Evolutionary conservation across 1,140 invertebrate species (phyloP).

Genomic region (Bactericera cockerelli): DNA sequence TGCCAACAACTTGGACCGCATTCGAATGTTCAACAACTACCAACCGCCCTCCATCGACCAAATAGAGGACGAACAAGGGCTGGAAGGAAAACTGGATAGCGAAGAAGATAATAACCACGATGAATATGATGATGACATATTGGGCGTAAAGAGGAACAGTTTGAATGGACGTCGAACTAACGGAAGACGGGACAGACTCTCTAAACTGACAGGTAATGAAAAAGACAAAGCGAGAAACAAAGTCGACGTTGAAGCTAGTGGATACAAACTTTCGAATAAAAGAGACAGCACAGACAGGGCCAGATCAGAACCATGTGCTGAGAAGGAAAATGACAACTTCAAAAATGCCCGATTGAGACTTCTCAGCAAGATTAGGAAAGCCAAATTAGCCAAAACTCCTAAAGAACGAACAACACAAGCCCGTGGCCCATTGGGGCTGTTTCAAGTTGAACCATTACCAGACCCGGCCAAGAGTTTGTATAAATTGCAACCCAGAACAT

Average conservation of each 20-base stretch:
- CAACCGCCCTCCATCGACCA: neutral
- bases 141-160: neutral
- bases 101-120: neutral
- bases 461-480: neutral
- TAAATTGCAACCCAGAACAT: neutral
- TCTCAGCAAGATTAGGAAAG: neutral
- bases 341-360: neutral
- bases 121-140: neutral
- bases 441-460: neutral
- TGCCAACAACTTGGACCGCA: neutral
- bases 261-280: neutral
- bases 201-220: too few species aligned
- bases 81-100: neutral
- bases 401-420: too few species aligned
- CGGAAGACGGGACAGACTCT: neutral
- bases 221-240: too few species aligned
- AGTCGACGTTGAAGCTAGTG: neutral
- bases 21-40: slow-evolving; percentile 6
- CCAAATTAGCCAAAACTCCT: neutral
- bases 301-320: neutral
- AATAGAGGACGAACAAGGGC: neutral
- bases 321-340: neutral
- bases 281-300: neutral
- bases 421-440: neutral
- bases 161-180: neutral